phyloP scores from a whole-genome alignment of 1,140 invertebrate species.

The Pseudomyrmex dendroicus region DNA sequence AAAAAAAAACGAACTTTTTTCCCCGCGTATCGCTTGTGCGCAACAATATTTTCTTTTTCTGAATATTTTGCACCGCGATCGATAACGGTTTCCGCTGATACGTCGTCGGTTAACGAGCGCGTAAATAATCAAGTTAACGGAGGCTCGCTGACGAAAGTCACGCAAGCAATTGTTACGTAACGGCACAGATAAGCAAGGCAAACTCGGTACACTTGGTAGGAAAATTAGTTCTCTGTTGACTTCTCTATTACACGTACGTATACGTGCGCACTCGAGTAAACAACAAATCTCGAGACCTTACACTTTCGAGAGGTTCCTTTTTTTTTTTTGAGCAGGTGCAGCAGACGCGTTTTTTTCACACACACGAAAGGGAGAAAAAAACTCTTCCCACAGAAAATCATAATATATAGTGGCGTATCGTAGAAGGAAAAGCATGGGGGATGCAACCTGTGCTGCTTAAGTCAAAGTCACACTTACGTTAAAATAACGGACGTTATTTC shows the following conservation, averaged over 20 bases:
- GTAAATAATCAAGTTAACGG: slow-evolving; percentile 43
- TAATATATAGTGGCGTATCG: neutral
- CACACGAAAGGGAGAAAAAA: neutral
- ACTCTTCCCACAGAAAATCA: neutral
- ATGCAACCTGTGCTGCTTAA: neutral
- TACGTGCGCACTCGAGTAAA: neutral
- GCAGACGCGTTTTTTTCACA: neutral
- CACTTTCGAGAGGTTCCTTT: no score
- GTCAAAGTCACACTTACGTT: no score
- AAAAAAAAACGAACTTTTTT: no score
- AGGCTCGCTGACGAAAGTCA: slow-evolving; percentile 25
- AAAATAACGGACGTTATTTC: no score
- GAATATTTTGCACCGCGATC: slow-evolving; percentile 13
- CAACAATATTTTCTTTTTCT: slow-evolving; percentile 21
- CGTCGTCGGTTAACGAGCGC: neutral
- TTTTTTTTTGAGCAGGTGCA: neutral
- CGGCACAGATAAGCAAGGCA: slow-evolving; percentile 8
- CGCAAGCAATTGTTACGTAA: slow-evolving; percentile 32
- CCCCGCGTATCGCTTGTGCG: no score
- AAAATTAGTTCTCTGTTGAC: neutral
- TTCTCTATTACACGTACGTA: no score
- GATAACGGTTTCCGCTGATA: slow-evolving; percentile 7
- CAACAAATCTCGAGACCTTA: neutral
- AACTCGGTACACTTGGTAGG: neutral
- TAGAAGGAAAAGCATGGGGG: neutral